Evolutionary conservation across 2,113 vertebrate genomes (phyloP).

Genomic region (Salvelinus sp.): DNA sequence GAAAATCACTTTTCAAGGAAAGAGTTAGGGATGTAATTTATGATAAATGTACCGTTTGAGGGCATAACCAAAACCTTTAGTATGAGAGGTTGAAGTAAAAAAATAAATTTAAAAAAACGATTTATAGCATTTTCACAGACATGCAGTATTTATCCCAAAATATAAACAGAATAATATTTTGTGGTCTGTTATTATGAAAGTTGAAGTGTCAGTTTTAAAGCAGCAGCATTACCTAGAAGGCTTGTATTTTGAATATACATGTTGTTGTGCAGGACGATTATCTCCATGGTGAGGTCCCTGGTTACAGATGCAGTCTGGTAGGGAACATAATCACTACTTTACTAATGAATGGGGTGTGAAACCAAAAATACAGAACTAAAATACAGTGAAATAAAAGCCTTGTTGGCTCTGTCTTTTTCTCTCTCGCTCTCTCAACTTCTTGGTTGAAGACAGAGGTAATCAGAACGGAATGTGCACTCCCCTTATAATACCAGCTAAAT

Average conservation of each 20-base stretch:
- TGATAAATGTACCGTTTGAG: background rate
- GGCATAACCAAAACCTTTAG: background rate
- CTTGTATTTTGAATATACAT: slow-evolving; percentile 33
- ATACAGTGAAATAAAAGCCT: slow-evolving; percentile 1
- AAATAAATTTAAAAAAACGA: background rate
- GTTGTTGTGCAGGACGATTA: slow-evolving; percentile 40
- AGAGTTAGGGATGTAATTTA: background rate
- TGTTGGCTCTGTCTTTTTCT: slow-evolving; percentile 3
- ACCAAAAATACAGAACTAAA: slow-evolving; percentile 22
- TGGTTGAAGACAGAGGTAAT: slow-evolving; percentile 3
- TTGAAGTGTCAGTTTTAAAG: slow-evolving; percentile 6
- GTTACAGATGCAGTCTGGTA: slow-evolving; percentile 42
- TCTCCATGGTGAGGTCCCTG: slow-evolving; percentile 37
- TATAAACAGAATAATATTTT: background rate
- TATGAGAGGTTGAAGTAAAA: background rate
- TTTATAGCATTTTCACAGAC: background rate
- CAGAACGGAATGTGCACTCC: slow-evolving; percentile 23
- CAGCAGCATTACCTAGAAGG: slow-evolving; percentile 7
- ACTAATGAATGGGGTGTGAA: slow-evolving; percentile 42
- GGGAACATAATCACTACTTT: slow-evolving; percentile 40
- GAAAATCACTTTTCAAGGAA: background rate
- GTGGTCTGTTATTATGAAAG: background rate
- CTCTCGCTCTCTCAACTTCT: too few relatives aligned
- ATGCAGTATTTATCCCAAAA: background rate
- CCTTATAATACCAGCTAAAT: slow-evolving; percentile 24